phyloP scores from a whole-genome alignment of 2,797 vertebrate genomes.

The Aeoliscus strigatus region DNA sequence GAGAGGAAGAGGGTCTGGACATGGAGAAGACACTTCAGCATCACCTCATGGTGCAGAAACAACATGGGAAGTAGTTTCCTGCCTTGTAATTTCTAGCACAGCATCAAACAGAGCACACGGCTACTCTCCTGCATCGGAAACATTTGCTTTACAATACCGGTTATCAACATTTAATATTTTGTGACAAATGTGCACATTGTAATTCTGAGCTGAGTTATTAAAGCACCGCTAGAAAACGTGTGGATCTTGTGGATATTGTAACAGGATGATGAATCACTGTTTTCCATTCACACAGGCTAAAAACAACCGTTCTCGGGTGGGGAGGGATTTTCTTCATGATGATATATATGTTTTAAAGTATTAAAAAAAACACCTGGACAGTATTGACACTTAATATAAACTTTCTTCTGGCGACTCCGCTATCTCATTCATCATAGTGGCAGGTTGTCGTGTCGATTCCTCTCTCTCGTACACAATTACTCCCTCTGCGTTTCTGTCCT shows the following conservation, averaged over 20 bases:
- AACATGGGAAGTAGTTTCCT: no score
- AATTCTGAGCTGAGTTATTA: conserved; percentile 9
- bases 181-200: conserved; percentile 22
- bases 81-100: no score
- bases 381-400: conserved; percentile 22
- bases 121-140: no score
- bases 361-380: conserved; percentile 22
- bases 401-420: neutral
- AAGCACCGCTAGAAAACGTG: conserved; percentile 1
- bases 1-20: no score
- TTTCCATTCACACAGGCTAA: neutral
- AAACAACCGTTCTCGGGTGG: neutral
- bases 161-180: no score
- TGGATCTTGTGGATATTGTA: conserved; percentile 9
- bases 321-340: neutral
- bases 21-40: no score
- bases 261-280: conserved; percentile 25
- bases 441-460: conserved; percentile 13
- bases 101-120: no score
- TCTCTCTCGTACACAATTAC: conserved; percentile 25
- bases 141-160: no score
- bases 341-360: conserved; percentile 2
- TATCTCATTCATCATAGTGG: conserved; percentile 50
- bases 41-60: no score
- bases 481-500: conserved; percentile 10